These are phyloP conservation scores for Spisula subtruncata DNA, from an alignment of 2,888 invertebrate genomes.

Conservation along the genomic window DNA sequence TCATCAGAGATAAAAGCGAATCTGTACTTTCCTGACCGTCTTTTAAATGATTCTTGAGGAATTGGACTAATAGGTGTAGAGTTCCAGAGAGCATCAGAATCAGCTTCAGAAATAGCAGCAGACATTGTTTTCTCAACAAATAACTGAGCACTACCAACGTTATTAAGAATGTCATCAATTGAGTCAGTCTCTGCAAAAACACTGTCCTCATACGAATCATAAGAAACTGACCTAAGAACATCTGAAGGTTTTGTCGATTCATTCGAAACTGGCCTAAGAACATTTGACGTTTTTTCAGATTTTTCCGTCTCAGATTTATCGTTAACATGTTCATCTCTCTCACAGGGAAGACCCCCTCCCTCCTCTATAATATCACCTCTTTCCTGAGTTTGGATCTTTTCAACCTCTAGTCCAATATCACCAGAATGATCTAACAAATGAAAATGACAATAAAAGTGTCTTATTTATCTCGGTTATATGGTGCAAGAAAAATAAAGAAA, in stretches of 20 bases:
- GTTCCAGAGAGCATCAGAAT: slow-evolving; percentile 54
- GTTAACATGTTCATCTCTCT: background rate
- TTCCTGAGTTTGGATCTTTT: slow-evolving; percentile 64
- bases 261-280: background rate
- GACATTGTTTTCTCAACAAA: slow-evolving; percentile 14
- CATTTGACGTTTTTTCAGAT: background rate
- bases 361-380: slow-evolving; percentile 52
- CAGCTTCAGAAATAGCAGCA: slow-evolving; percentile 29
- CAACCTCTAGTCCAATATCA: slow-evolving; percentile 52
- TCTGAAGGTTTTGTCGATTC: background rate
- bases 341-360: slow-evolving; percentile 20
- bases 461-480: background rate
- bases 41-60: slow-evolving; percentile 50
- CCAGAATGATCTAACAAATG: slow-evolving; percentile 61
- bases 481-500: background rate
- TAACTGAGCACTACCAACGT: slow-evolving; percentile 55
- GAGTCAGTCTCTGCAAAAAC: slow-evolving; percentile 61
- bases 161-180: slow-evolving; percentile 66
- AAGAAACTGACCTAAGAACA: background rate
- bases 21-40: slow-evolving; percentile 56
- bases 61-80: slow-evolving; percentile 56
- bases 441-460: slow-evolving; percentile 37
- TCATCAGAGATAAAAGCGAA: slow-evolving; percentile 63
- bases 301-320: background rate
- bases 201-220: slow-evolving; percentile 20